These are phyloP conservation scores for Linyphia triangularis DNA, from an alignment of 2,888 invertebrate species.

Conservation along the genomic window DNA sequence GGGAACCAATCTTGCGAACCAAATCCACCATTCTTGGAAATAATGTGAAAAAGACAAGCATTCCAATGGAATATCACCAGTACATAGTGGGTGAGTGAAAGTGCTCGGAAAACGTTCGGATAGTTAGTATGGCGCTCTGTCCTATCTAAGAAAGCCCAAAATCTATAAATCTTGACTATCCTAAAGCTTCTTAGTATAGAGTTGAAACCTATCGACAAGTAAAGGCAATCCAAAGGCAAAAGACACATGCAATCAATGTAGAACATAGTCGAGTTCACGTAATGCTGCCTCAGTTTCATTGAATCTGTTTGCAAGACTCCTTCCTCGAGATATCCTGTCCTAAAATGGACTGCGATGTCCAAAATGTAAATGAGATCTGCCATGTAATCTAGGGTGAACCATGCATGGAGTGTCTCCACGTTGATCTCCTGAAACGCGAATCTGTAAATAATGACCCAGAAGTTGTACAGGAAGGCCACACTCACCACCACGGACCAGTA, in stretches of 20 bases:
- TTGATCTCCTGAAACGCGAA: constrained; percentile 98
- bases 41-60: constrained; percentile 98
- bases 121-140: constrained; percentile 99
- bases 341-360: constrained; percentile 98
- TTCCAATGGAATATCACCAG: constrained; percentile 99
- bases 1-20: constrained; percentile 85
- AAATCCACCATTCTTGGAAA: constrained; percentile 96
- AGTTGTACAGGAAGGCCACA: constrained; percentile 96
- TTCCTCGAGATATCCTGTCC: constrained; percentile 97
- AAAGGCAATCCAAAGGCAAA: constrained; percentile 97
- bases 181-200: constrained; percentile 97
- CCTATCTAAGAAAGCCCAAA: constrained; percentile 99
- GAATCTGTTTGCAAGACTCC: constrained; percentile 98
- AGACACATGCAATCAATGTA: constrained; percentile 99
- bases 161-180: constrained; percentile 97
- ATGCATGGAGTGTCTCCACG: constrained; percentile 90
- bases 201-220: constrained; percentile 95
- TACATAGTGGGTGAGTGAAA: constrained; percentile 80
- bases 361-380: constrained; percentile 97
- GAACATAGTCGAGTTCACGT: constrained; percentile 98
- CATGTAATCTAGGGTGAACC: constrained; percentile 98
- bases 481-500: constrained; percentile 99
- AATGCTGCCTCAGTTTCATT: constrained; percentile 94
- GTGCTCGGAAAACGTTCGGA: constrained; percentile 92
- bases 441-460: constrained; percentile 98